A percentile compares a stretch with the other conserved stretches of the same genome.
Evolutionary conservation across 2,113 vertebrate genomes (phyloP).

Genomic region (Percina caprodes): DNA sequence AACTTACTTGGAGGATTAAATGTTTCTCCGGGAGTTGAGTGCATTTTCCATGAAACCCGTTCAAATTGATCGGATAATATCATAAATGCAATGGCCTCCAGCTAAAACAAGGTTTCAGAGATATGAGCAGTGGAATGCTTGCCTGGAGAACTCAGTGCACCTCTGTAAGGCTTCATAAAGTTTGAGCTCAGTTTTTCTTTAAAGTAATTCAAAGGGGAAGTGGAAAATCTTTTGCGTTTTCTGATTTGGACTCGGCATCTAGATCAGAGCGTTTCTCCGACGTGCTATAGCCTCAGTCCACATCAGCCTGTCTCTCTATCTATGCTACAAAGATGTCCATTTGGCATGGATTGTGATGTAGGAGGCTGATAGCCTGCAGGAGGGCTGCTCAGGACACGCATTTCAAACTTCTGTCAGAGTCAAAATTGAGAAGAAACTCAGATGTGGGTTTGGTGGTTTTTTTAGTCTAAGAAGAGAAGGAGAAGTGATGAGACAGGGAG

Average conservation of each 20-base stretch:
- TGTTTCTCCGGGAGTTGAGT: not conserved
- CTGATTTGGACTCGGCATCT: constrained; percentile 37
- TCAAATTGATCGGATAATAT: constrained; percentile 16
- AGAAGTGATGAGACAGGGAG: constrained; percentile 19
- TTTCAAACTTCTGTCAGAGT: constrained; percentile 32
- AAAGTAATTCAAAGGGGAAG: constrained; percentile 37
- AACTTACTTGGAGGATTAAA: not conserved
- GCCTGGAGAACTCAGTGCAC: constrained; percentile 9
- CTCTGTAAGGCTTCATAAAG: constrained; percentile 12
- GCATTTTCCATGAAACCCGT: constrained; percentile 15
- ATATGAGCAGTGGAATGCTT: not conserved
- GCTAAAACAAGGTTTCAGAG: constrained; percentile 9
- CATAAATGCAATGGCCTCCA: constrained; percentile 1
- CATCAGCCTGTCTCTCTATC: constrained; percentile 19
- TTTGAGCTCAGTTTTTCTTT: constrained; percentile 23
- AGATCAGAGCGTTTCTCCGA: constrained; percentile 36
- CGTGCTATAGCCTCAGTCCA: constrained; percentile 25
- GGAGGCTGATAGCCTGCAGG: constrained; percentile 37
- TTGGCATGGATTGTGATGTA: constrained; percentile 29
- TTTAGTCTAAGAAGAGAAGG: not conserved
- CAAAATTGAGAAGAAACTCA: constrained; percentile 3
- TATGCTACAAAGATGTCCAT: not conserved
- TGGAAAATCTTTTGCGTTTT: constrained; percentile 29
- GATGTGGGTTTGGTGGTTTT: not conserved
- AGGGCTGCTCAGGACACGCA: constrained; percentile 11